Evolutionary conservation across 2,888 invertebrate genomes (phyloP), one percentile per base, ranked within the genome.

Genomic region (Ophion costatus): DNA sequence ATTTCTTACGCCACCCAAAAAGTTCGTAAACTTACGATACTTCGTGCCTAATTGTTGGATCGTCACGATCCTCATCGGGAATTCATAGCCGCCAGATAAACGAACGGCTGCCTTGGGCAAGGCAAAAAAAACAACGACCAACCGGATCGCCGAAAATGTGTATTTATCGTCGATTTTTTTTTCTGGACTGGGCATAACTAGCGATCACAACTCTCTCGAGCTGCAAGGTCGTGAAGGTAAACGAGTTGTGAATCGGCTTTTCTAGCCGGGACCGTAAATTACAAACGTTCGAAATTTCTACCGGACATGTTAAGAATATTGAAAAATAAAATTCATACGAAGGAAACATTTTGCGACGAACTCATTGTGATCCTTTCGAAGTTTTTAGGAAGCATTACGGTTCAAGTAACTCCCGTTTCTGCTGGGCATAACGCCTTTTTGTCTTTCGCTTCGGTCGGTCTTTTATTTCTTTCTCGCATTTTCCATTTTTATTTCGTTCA

Each of bases 271-370:
- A 33, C 66, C 20, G 29, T 56, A 66, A 76, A 66, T 76, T 64
- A 20, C 61, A 74, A 63, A 63, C 45, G 10, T 64, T 75, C 56
- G 20, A 64, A 20, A 75, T 69, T 77, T 82, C 69, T 64, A 74
- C 71, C 57, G 20, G 73, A 57, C 33, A 57, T n/a, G n/a, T 33
- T 10, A 6, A 57, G 57, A 57, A 71, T 70, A 22, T 22, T 29
- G 11, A 42, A 67, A 67, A 67, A 67, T 42, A 33, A 17, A 64
- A 29, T 33, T 2, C 11, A 51, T 22, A 17, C 38, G 56, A 70
- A 70, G 56, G 1, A 51, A 69, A 24, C 14, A 56, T 29, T 29
- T 70, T 17, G 51, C 70, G 56, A 7, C n/a, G 56, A 17, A 20
- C 56, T 33, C 29, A 2, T 29, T n/a, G 56, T n/a, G 33, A 57